Conservation (phyloP, 1,140 invertebrate species). For the Coptotermes formosanus region DNA sequence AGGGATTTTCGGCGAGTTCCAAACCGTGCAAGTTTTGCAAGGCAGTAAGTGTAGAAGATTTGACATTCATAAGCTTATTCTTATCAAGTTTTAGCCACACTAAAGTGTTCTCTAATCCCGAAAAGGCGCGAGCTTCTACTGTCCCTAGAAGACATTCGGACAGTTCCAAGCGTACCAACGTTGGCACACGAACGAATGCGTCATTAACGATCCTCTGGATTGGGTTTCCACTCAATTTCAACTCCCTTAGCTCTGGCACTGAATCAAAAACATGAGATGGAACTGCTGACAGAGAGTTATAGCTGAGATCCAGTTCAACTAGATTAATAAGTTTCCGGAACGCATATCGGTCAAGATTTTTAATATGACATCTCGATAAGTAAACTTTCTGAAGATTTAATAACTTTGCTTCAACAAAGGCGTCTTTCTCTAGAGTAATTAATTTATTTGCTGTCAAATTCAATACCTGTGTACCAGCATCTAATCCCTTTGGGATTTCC, state of each 20-base stretch:
- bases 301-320: constrained; percentile 75
- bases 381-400: constrained; percentile 78
- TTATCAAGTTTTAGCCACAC: constrained; percentile 74
- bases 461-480: constrained; percentile 73
- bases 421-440: constrained; percentile 62
- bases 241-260: constrained; percentile 70
- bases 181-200: constrained; percentile 64
- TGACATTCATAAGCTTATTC: constrained; percentile 66
- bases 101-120: constrained; percentile 65
- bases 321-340: constrained; percentile 70
- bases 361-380: constrained; percentile 62
- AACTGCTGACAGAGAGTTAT: constrained; percentile 64
- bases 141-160: constrained; percentile 64
- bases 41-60: constrained; percentile 61
- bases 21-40: constrained; percentile 69
- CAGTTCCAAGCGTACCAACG: constrained; percentile 71
- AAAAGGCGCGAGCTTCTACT: constrained; percentile 68
- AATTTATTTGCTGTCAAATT: constrained; percentile 72
- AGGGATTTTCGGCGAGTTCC: constrained; percentile 72
- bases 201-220: constrained; percentile 64
- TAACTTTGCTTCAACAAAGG: constrained; percentile 67
- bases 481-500: constrained; percentile 64
- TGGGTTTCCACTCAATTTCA: constrained; percentile 70
- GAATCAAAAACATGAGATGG: constrained; percentile 69
- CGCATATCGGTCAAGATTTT: constrained; percentile 60